phyloP scores from a whole-genome alignment of 2,113 vertebrate species.

The Charina bottae region DNA sequence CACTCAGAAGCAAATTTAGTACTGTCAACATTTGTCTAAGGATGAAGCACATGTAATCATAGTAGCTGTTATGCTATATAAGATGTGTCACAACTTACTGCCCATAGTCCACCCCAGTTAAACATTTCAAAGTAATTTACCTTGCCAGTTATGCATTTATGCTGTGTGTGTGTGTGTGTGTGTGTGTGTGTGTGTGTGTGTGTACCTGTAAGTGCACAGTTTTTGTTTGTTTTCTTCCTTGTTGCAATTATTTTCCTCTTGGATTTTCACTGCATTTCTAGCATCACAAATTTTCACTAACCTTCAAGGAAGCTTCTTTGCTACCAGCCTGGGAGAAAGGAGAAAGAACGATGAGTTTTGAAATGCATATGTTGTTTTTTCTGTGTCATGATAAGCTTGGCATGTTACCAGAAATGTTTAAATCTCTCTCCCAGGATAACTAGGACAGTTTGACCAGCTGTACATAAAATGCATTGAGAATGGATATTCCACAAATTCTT shows the following conservation, averaged over 20 bases:
- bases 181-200: not conserved
- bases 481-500: slow-evolving; percentile 70
- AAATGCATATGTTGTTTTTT: slow-evolving; percentile 65
- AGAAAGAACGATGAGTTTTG: slow-evolving; percentile 53
- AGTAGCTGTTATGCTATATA: not conserved
- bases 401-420: slow-evolving; percentile 64
- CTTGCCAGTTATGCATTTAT: not conserved
- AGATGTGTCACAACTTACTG: not conserved
- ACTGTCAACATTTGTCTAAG: not conserved
- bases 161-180: not conserved
- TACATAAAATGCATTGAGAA: slow-evolving; percentile 73
- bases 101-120: not conserved
- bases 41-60: not conserved
- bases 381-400: slow-evolving; percentile 59
- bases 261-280: slow-evolving; percentile 11
- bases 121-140: not conserved
- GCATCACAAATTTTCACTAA: slow-evolving; percentile 29
- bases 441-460: slow-evolving; percentile 72
- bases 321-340: not conserved
- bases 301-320: slow-evolving; percentile 43
- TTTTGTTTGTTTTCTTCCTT: rapidly evolving
- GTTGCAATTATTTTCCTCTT: slow-evolving; percentile 22
- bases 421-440: slow-evolving; percentile 71
- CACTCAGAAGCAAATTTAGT: not conserved
- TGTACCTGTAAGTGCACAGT: not conserved